Percentiles rank a stretch among this genome's conserved stretches.
phyloP scores from a whole-genome alignment of 2,113 vertebrate species.

The Rhinichthys klamathensis region DNA sequence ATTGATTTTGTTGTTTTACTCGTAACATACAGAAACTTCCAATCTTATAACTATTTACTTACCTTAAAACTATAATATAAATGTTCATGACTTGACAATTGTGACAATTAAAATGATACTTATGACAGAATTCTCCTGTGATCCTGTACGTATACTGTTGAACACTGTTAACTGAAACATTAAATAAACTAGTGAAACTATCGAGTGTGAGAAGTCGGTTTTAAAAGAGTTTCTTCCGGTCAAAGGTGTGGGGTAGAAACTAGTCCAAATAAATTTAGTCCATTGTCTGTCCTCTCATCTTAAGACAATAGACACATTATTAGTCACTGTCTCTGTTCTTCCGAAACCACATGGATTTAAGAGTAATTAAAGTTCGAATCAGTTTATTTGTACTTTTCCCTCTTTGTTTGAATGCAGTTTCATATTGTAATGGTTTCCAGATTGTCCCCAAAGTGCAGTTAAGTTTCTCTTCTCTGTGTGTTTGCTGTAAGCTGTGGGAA shows the following conservation, averaged over 20 bases:
- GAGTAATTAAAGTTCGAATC: not conserved
- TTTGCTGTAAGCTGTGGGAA: conserved; percentile 18
- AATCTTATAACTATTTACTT: not conserved
- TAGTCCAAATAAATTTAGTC: too few species aligned
- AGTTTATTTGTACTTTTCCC: not conserved
- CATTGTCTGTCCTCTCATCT: not conserved
- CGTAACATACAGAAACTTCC: not conserved
- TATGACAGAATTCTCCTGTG: too few species aligned
- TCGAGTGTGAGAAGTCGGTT: not conserved
- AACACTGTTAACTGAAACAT: too few species aligned
- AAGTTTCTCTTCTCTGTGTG: conserved; percentile 18
- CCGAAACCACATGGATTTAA: not conserved
- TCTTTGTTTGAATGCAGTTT: conserved; percentile 43
- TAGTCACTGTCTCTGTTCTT: not conserved
- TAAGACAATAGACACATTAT: not conserved
- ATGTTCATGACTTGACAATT: too few species aligned
- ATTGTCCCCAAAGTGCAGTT: conserved; percentile 7
- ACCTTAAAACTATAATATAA: not conserved
- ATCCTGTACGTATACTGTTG: too few species aligned
- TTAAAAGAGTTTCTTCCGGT: not conserved
- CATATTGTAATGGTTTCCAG: conserved; percentile 48
- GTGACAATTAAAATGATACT: too few species aligned
- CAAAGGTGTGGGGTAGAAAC: too few species aligned
- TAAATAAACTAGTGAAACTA: too few species aligned
- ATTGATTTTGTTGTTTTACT: not conserved